Base-by-base conservation (phyloP, 2,797 vertebrate species). In the Sebastes flavidus region DNA sequence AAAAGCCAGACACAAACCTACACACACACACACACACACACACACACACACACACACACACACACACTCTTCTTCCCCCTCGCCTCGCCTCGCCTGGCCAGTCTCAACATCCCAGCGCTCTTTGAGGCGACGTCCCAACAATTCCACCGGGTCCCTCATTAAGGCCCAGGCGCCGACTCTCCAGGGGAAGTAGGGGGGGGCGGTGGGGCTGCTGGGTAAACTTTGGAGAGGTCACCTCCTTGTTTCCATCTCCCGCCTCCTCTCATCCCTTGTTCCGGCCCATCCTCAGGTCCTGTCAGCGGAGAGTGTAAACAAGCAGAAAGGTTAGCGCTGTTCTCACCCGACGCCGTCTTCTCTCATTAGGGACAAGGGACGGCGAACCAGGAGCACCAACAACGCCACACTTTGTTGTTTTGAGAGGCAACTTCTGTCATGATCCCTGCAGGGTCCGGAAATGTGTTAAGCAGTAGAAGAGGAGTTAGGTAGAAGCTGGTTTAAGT, bases 101-200 rank as follows among this genome's bases (percentile, higher is more conserved):
- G 83, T 87, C 90, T 93, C 86, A 86, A 79, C 86, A 85, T 91
- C 88, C 85, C 91, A 83, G 85, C 80, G 77, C 91, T 92, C 91
- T 94, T 90, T 91, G 92, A 94, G 91, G 82, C 80, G 82, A 90
- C 76, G 80, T 94, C 92, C 93, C 92, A 84, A 89, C 90, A 90
- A 94, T 94, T 95, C 94, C 95, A 91, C 81, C 77, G 91, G 93
- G 94, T 93, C 86, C 91, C 94, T 96, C 95, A 96, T 96, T 96
- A 95, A 92, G 89, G 81, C 79, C 84, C 84, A 80, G 85, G 81
- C 87, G 70, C 84, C 60, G 77, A 87, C 88, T 95, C 93, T 89
- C 91, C 0, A 38, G 92, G 83, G 90, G 78, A 27, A 65, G 34
- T 18, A 58, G 49, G 84, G 84, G 84, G 68, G 60, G 84, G 84